Evolutionary conservation across 2,797 vertebrate genomes (phyloP).

Genomic region (Ceryle rudis): DNA sequence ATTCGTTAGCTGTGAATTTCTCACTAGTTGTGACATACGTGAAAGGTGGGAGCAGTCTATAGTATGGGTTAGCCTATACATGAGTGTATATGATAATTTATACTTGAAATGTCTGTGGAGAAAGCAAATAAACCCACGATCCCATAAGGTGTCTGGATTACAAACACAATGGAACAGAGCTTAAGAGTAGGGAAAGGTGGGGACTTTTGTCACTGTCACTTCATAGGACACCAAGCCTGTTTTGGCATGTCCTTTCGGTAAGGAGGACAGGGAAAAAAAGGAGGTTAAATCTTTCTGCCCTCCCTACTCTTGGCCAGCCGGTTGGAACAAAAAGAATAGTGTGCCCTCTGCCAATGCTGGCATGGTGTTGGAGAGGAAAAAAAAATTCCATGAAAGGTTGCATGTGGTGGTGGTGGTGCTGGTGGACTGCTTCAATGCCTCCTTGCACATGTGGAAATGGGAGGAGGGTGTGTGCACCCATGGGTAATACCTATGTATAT

Average conservation of each 20-base stretch:
- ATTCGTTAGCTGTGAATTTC: neutral
- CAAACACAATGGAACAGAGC: constrained; percentile 16
- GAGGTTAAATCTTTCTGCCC: neutral
- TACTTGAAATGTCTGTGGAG: constrained; percentile 54
- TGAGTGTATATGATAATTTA: constrained; percentile 22
- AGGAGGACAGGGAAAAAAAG: neutral
- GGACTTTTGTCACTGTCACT: constrained; percentile 7
- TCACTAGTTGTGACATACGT: constrained; percentile 21
- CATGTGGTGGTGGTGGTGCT: neutral
- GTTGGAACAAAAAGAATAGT: neutral
- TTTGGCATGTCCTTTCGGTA: neutral
- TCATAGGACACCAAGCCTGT: neutral
- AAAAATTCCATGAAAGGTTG: neutral
- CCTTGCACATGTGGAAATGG: constrained; percentile 37
- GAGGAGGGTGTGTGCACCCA: constrained; percentile 40
- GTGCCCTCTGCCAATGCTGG: constrained; percentile 23
- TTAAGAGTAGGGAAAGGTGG: neutral
- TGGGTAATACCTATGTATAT: constrained; percentile 64
- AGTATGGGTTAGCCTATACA: constrained; percentile 39
- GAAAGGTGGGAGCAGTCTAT: neutral
- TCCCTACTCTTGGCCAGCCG: neutral
- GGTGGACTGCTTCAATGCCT: constrained; percentile 18
- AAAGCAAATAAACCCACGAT: constrained; percentile 37
- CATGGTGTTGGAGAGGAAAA: neutral
- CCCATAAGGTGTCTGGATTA: constrained; percentile 12